phyloP scores from a whole-genome alignment of 2,113 vertebrate species.

The Callopanchax toddi region DNA sequence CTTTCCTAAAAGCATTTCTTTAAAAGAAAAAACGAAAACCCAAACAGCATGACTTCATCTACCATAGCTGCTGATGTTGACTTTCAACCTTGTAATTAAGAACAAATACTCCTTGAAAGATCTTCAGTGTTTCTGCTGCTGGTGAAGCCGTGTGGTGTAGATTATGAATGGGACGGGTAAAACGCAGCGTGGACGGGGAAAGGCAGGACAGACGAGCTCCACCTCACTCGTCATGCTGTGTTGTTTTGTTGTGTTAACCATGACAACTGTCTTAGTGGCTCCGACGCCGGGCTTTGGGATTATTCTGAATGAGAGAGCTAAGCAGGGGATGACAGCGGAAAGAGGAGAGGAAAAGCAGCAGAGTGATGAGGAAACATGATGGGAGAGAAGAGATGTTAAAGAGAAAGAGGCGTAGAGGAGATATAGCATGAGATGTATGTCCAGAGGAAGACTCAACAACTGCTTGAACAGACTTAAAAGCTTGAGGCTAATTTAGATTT shows the following conservation, averaged over 20 bases:
- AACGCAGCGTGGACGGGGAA: slow-evolving; percentile 23
- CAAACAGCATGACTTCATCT: slow-evolving; percentile 70
- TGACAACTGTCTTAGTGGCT: slow-evolving; percentile 74
- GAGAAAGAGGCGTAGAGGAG: not conserved
- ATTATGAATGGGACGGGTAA: slow-evolving; percentile 67
- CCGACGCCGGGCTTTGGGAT: slow-evolving; percentile 57
- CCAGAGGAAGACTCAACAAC: slow-evolving; percentile 35
- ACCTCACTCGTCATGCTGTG: slow-evolving; percentile 61
- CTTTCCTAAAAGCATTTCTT: slow-evolving; percentile 67
- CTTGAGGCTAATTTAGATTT: slow-evolving; percentile 49
- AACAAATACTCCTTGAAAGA: slow-evolving; percentile 50
- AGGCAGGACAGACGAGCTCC: slow-evolving; percentile 32
- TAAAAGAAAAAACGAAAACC: slow-evolving; percentile 32
- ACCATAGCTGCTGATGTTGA: slow-evolving; percentile 51
- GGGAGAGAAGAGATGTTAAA: not conserved
- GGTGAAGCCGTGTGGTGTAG: slow-evolving; percentile 32
- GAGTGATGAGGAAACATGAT: slow-evolving; percentile 14
- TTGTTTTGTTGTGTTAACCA: slow-evolving; percentile 79
- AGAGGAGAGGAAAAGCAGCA: not conserved
- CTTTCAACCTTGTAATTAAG: slow-evolving; percentile 74
- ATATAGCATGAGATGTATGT: slow-evolving; percentile 19
- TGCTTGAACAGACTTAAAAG: slow-evolving; percentile 49
- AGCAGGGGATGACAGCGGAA: slow-evolving; percentile 24
- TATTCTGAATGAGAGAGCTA: slow-evolving; percentile 55
- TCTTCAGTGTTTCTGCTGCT: slow-evolving; percentile 39